Base-by-base conservation (phyloP, 1,140 invertebrate species). In the Apis laboriosa region DNA sequence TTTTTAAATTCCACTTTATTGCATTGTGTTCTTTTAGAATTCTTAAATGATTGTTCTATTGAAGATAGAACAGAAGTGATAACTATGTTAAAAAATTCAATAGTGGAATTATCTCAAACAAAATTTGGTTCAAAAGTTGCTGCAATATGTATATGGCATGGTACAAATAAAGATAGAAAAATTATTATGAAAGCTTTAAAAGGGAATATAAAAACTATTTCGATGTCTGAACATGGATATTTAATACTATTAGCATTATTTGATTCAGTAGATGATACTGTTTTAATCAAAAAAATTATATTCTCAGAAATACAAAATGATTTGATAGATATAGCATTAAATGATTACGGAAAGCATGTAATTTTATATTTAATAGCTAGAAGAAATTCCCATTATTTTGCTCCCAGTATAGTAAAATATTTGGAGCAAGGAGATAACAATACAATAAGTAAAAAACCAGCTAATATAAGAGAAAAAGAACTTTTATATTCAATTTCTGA, bases 201-300 rank as follows among this genome's bases (percentile, higher is more conserved):
- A 93, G 97, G 97, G 68, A 96, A 98, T 93, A 95, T 98, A 7
- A 94, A 96, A 17, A 96, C 97, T 83, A 95, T 99, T 15, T 96
- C 96, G 34, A 96, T 95, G 58, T 98, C 99, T 85, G 97, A 99
- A 92, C 96, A 98, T 90, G 98, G 98, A 0, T 97, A 98, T 91
- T 93, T 97, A 28, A 96, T 98, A 13, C 92, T 99, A 55, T 94
- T 99, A 77, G 96, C 97, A 1, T 94, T 99, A 68, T 96, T 99
- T 85, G 98, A 99, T 92, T 95, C 95, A n/a, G 96, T 98, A 1
- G 99, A 99, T 93, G 98, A 99, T 89, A 99, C 98, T 5, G 96
- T 98, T 70, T 93, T 99, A 1, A 95, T 99, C 34, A 97, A 97
- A 86, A 99, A 99, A 94, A 96, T 96, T 19, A 95, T 98, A 66